phyloP scores from a whole-genome alignment of 2,797 vertebrate species.

The Schizopygopsis malacanthus region DNA sequence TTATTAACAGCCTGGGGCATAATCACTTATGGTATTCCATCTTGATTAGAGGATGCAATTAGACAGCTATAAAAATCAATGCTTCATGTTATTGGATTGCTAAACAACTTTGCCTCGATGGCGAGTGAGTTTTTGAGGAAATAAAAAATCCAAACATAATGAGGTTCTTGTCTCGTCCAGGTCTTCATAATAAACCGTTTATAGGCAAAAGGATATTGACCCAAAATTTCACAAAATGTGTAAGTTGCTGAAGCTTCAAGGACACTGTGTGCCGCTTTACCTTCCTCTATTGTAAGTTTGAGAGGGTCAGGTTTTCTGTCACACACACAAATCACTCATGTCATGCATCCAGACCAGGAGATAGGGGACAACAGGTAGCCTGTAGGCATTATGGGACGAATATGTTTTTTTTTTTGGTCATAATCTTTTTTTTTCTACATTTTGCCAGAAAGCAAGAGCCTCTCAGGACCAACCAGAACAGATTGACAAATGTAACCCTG shows the following conservation, averaged over 20 bases:
- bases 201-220: constrained; percentile 31
- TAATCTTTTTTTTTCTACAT: constrained; percentile 52
- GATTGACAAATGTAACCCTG: constrained; percentile 68
- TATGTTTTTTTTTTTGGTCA: constrained; percentile 59
- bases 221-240: background rate
- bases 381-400: constrained; percentile 50
- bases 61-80: constrained; percentile 55
- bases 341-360: constrained; percentile 46
- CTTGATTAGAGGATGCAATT: constrained; percentile 52
- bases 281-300: constrained; percentile 2
- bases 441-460: constrained; percentile 55
- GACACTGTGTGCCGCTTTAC: background rate
- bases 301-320: constrained; percentile 11
- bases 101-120: constrained; percentile 47
- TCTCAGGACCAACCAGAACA: constrained; percentile 59
- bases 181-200: constrained; percentile 42
- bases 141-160: constrained; percentile 53
- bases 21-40: constrained; percentile 53
- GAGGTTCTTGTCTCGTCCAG: constrained; percentile 53
- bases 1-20: constrained; percentile 44
- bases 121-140: constrained; percentile 46
- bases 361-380: constrained; percentile 50
- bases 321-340: constrained; percentile 47
- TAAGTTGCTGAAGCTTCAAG: background rate
- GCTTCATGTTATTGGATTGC: constrained; percentile 52